Evolutionary conservation across 1,140 invertebrate species (phyloP), one percentile per base, ranked within the genome.

Genomic region (Melanaphis sacchari): DNA sequence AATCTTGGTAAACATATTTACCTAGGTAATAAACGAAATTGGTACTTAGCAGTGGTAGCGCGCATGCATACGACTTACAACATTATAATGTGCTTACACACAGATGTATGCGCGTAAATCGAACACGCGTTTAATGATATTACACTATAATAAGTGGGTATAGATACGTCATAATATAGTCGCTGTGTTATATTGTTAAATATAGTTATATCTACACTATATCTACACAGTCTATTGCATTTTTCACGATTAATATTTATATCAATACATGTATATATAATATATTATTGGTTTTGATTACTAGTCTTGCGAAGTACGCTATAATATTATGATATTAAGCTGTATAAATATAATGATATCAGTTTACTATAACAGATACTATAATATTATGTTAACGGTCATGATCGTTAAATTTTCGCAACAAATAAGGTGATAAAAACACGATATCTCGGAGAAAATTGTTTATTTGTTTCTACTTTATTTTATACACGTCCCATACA

Each of bases 21-120:
- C 41, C 9, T 40, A 40, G 36, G 88, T 7, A 89, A 89, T 89
- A 89, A 88, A 89, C 88, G 88, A 89, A 89, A 89, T 89, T 26
- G 88, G 46, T 89, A 54, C 36, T 54, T 18, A 36, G 21, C 40
- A 40, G 31, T 15, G 36, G n/a, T 31, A 46, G 6, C n/a, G 38
- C 0, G 6, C 15, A 41, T 31, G n/a, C 26, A 1, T 36, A 22
- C 18, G n/a, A 52, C n/a, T 54, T 89, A 54, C 36, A 89, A 38
- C 26, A 89, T 89, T 11, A 52, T 38, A 46, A 11, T 38, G 24
- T 52, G 36, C n/a, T 46, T 21, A 46, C 15, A 46, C 85, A 9
- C 43, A 36, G 26, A 43, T 9, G 31, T n/a, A 5, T n/a, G 85
- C 15, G 36, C 41, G 84, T 87, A 21, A 31, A 43, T 84, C 31